phyloP scores from a whole-genome alignment of 2,888 invertebrate genomes.

The Idaea aversata region DNA sequence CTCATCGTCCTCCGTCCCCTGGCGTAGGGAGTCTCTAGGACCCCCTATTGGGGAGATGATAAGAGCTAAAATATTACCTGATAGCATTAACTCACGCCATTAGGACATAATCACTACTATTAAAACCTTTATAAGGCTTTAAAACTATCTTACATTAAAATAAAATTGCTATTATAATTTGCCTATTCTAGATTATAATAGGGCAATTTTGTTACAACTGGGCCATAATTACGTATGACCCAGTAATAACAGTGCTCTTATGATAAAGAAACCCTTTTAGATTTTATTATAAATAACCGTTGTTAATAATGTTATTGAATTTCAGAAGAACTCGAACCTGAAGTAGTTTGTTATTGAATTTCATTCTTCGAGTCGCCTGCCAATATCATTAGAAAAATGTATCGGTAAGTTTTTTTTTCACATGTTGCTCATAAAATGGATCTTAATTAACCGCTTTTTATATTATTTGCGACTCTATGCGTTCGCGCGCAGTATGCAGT shows the following conservation, averaged over 20 bases:
- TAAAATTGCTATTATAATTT: background rate
- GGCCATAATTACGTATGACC: background rate
- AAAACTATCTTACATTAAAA: too few species aligned
- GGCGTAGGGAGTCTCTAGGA: too few species aligned
- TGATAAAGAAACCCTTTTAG: background rate
- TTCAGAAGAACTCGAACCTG: slow-evolving; percentile 6
- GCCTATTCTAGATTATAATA: background rate
- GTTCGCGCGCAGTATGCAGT: too few species aligned
- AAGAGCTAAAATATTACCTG: too few species aligned
- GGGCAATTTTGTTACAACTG: background rate
- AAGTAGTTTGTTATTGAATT: slow-evolving; percentile 15
- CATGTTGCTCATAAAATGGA: too few species aligned
- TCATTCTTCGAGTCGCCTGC: slow-evolving; percentile 9
- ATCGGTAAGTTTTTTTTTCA: background rate
- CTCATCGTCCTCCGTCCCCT: too few species aligned
- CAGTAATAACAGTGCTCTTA: background rate
- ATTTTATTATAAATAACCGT: slow-evolving; percentile 5
- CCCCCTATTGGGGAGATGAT: too few species aligned
- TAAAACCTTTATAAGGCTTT: too few species aligned
- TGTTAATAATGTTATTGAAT: slow-evolving; percentile 16
- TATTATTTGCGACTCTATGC: too few species aligned
- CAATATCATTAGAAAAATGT: slow-evolving; percentile 7
- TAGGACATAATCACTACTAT: too few species aligned
- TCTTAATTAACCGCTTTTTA: too few species aligned
- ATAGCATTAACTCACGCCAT: too few species aligned